phyloP scores from a whole-genome alignment of 92 coral and sea anemone species.

The Paragorgia papillata region DNA sequence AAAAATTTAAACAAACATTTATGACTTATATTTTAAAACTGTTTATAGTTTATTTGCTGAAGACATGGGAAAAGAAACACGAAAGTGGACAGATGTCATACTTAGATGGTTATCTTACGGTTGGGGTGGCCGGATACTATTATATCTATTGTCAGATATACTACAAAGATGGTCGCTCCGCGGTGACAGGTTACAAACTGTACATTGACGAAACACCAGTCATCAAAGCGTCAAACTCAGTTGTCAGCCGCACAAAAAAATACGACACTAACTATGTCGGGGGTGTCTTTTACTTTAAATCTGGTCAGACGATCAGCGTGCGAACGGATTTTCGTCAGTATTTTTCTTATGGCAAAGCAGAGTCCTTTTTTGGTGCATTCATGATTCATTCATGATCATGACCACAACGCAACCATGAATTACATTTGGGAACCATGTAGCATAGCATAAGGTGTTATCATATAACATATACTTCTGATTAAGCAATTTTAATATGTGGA shows the following conservation, averaged over 20 bases:
- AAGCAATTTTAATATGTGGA: too few species aligned
- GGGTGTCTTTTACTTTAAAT: slow-evolving; percentile 73
- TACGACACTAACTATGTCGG: slow-evolving; percentile 91
- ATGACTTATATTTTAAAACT: too few species aligned
- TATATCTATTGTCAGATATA: slow-evolving; percentile 89
- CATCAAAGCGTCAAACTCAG: slow-evolving; percentile 76
- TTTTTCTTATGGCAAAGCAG: slow-evolving; percentile 68
- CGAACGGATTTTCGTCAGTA: slow-evolving; percentile 79
- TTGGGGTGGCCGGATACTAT: slow-evolving; percentile 82
- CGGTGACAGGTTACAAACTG: slow-evolving; percentile 81
- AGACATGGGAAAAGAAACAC: slow-evolving; percentile 80
- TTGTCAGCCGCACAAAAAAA: slow-evolving; percentile 57
- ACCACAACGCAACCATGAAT: too few species aligned
- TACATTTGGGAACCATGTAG: too few species aligned
- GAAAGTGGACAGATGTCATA: slow-evolving; percentile 68
- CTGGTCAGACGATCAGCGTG: slow-evolving; percentile 81
- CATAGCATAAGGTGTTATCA: too few species aligned
- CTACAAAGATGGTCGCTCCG: slow-evolving; percentile 75
- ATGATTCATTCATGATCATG: slow-evolving; percentile 62
- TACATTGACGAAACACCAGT: slow-evolving; percentile 75
- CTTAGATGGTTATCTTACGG: slow-evolving; percentile 72
- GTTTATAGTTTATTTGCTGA: slow-evolving; percentile 72
- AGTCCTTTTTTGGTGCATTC: slow-evolving; percentile 90
- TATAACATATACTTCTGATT: too few species aligned
- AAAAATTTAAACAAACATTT: too few species aligned